Evolutionary conservation across 1,140 invertebrate species (phyloP).

Genomic region (Pygmarrhopalites habei): DNA sequence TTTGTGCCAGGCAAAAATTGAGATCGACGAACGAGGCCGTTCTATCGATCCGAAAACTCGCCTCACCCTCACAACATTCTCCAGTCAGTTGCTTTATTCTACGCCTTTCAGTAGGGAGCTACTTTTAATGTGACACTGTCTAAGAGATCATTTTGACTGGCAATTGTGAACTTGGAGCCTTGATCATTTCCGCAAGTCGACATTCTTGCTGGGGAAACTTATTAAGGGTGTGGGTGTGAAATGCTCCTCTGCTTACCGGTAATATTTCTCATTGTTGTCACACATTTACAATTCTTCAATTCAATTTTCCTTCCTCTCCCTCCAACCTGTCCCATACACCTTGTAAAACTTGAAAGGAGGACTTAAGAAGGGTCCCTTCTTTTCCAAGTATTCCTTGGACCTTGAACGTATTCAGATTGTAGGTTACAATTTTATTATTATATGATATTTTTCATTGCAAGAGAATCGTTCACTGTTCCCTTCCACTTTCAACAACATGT

Average conservation of each 20-base stretch:
- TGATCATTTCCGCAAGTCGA: neutral
- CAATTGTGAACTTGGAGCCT: too few species aligned
- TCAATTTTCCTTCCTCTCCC: neutral
- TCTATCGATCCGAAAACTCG: constrained; percentile 31
- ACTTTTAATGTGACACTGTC: too few species aligned
- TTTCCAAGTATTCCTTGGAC: too few species aligned
- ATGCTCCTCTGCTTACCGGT: constrained; percentile 37
- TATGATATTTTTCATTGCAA: too few species aligned
- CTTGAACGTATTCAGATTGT: too few species aligned
- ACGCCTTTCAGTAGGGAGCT: neutral
- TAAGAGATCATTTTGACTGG: too few species aligned
- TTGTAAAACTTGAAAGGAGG: too few species aligned
- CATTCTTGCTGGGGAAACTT: neutral
- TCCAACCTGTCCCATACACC: too few species aligned
- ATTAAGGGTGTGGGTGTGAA: neutral
- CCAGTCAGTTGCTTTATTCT: neutral
- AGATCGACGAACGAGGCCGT: constrained; percentile 13
- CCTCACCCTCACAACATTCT: constrained; percentile 27
- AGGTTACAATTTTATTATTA: too few species aligned
- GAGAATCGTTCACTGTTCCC: too few species aligned
- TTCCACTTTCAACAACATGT: too few species aligned
- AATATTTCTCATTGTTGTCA: constrained; percentile 11
- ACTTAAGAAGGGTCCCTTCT: too few species aligned
- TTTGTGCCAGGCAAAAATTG: neutral
- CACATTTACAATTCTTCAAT: neutral